A percentile compares a stretch with the other conserved stretches of the same genome.
These are phyloP conservation scores for Epistrophe grossulariae DNA, from an alignment of 2,888 invertebrate genomes.

Conservation along the genomic window DNA sequence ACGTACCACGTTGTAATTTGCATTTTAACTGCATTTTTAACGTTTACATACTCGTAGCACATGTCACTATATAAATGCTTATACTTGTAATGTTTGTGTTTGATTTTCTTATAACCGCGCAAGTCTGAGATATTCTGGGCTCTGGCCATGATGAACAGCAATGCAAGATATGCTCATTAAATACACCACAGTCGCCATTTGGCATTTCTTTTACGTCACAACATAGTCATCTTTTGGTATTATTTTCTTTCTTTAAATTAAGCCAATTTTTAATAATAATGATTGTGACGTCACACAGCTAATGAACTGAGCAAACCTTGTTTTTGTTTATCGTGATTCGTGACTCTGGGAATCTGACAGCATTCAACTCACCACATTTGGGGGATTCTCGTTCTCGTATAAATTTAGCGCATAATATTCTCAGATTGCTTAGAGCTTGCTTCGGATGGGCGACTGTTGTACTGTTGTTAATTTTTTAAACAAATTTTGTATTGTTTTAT, in stretches of 20 bases:
- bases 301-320: no score
- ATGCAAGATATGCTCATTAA: no score
- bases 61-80: background rate
- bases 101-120: background rate
- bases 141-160: no score
- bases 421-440: constrained; percentile 29
- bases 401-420: constrained; percentile 44
- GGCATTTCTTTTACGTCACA: no score
- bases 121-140: constrained; percentile 1
- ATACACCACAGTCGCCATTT: no score
- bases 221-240: no score
- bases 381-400: constrained; percentile 18
- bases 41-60: background rate
- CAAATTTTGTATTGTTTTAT: constrained; percentile 23
- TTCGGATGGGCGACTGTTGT: constrained; percentile 21
- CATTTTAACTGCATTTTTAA: background rate
- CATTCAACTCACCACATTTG: background rate
- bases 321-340: no score
- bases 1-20: background rate
- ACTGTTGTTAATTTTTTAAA: constrained; percentile 15
- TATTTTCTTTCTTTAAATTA: no score
- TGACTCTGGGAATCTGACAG: constrained; percentile 13
- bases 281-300: no score
- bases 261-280: no score
- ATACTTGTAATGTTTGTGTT: background rate